Evolutionary conservation across 2,113 vertebrate species (phyloP), one percentile per base, ranked within the genome.

Genomic region (Hystrix cristata): DNA sequence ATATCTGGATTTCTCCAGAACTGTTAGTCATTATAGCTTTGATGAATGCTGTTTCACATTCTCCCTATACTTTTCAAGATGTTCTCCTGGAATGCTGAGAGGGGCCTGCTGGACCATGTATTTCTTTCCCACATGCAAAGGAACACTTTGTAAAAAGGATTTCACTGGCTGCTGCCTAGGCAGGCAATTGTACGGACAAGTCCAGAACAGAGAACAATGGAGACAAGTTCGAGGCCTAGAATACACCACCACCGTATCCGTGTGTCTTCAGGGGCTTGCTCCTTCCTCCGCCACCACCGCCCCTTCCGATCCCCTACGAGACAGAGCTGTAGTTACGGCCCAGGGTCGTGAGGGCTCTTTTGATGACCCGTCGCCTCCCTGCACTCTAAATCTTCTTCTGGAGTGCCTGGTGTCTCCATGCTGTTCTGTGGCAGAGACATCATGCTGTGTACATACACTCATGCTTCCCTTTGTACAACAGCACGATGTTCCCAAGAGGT

Each of bases 1-100:
- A 92, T 96, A 97, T 84, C 97, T 97, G 78, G 78, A 82, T 86
- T 88, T 96, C 91, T 97, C 79, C 7, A 92, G 96, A 97, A 59
- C 82, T 90, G 90, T 69, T 96, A 89, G 85, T 97, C 95, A 97
- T 25, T 5, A 78, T n/a, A 82, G 94, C 95, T 91, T 82, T 91
- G 69, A 92, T 71, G 91, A 93, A 72, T 65, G 80, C 23, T 62
- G 59, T 92, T 91, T 53, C 85, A 81, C 38, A 38, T 80, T 72
- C 64, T 87, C 27, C 53, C 65, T 64, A 19, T 27, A 15, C 48
- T 53, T 48, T 34, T 91, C 85, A 67, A 90, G 69, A 38, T 53
- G 48, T 72, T 43, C 78, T 79, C 27, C 91, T 81, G 64, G 51
- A 29, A 94, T 48, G n/a, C 25, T 4, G 1, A 34, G 43, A 87